These are phyloP conservation scores for Spodoptera exigua DNA, from an alignment of 2,888 invertebrate genomes.

Conservation along the genomic window DNA sequence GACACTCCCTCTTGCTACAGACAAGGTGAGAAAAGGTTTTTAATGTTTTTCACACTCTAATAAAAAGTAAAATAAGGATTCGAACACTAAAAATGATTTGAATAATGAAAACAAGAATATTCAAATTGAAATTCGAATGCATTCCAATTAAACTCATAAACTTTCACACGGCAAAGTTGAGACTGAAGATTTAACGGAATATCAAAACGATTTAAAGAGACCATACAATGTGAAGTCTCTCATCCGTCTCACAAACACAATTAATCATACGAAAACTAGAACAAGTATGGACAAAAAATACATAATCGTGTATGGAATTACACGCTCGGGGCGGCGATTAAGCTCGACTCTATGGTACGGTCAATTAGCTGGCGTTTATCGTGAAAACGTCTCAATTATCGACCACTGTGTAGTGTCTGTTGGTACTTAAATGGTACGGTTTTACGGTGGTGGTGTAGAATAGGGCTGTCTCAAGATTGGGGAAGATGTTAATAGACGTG, in stretches of 20 bases:
- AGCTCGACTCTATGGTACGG: slow-evolving; percentile 63
- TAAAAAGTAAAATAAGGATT: no score
- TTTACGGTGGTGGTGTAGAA: slow-evolving; percentile 22
- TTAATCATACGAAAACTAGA: slow-evolving; percentile 72
- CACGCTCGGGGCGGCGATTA: slow-evolving; percentile 66
- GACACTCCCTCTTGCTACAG: no score
- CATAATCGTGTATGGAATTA: slow-evolving; percentile 68
- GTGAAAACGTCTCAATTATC: slow-evolving; percentile 77
- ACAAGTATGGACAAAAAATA: slow-evolving; percentile 60
- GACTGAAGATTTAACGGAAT: no score
- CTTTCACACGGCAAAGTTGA: no score
- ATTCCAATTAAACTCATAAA: no score
- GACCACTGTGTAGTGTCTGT: slow-evolving; percentile 43
- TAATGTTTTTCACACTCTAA: no score
- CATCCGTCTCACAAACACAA: slow-evolving; percentile 36
- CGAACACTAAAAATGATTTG: no score
- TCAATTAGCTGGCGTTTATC: slow-evolving; percentile 73
- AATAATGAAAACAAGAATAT: no score
- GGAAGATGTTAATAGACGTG: background rate
- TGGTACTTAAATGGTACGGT: slow-evolving; percentile 35
- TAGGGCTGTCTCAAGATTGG: slow-evolving; percentile 23
- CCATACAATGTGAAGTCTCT: slow-evolving; percentile 20
- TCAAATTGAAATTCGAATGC: no score
- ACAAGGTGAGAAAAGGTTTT: no score
- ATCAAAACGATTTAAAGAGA: background rate